A percentile compares a stretch with the other conserved stretches of the same genome.
Evolutionary conservation across 2,113 vertebrate species (phyloP).

Genomic region (Phocoena phocoena): DNA sequence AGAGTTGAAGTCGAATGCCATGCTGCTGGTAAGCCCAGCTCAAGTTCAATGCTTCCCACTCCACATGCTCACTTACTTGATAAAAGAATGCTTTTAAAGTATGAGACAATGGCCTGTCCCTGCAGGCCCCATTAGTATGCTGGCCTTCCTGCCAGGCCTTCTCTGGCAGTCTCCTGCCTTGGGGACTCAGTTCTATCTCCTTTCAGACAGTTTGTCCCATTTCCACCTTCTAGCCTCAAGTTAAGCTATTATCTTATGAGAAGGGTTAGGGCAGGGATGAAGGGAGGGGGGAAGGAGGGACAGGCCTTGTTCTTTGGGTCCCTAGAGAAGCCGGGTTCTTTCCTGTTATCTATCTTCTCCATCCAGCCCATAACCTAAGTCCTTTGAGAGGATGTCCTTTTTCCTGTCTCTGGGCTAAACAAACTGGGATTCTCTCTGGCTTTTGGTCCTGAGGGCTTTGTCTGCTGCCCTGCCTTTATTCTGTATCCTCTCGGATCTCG

Average conservation of each 20-base stretch:
- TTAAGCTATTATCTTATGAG: neutral
- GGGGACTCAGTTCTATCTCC: neutral
- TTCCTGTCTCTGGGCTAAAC: constrained; percentile 59
- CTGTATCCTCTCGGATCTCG: neutral
- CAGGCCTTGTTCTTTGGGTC: neutral
- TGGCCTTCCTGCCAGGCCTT: neutral
- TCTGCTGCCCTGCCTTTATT: neutral
- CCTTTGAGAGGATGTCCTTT: constrained; percentile 56
- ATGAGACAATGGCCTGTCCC: neutral
- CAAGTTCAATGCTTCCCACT: neutral
- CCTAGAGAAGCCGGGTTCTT: constrained; percentile 23
- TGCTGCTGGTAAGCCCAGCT: neutral
- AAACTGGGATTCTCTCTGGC: constrained; percentile 3
- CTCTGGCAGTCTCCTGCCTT: neutral
- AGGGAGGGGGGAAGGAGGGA: neutral
- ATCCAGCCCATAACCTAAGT: constrained; percentile 16
- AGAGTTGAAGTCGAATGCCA: neutral
- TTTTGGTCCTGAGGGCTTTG: constrained; percentile 11
- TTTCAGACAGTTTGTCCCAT: neutral
- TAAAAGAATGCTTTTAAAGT: neutral
- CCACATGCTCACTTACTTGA: neutral
- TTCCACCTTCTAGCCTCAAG: neutral
- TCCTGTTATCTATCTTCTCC: constrained; percentile 56
- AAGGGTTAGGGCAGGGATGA: neutral
- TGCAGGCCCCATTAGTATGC: neutral